Evolutionary conservation across 2,888 invertebrate genomes (phyloP).

Genomic region (Carterocephalus palaemon): DNA sequence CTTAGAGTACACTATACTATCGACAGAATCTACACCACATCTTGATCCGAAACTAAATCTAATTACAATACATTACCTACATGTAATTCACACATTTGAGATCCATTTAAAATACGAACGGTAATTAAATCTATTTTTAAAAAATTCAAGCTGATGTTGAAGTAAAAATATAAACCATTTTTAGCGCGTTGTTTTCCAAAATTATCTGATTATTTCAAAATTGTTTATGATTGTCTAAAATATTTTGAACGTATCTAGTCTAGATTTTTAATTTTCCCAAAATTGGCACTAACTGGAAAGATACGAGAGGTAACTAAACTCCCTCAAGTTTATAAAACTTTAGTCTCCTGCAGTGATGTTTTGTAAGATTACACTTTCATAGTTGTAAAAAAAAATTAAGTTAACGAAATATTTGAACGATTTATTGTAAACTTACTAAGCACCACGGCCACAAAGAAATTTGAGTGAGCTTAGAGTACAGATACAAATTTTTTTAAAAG

Average conservation of each 20-base stretch:
- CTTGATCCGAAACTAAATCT: constrained; percentile 36
- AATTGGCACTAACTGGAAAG: constrained; percentile 9
- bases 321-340: constrained; percentile 13
- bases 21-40: constrained; percentile 44
- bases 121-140: too few species aligned
- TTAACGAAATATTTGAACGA: too few species aligned
- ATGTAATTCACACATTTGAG: too few species aligned
- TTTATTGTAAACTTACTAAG: constrained; percentile 1
- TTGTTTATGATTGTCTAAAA: constrained; percentile 4
- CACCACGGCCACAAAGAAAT: constrained; percentile 7
- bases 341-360: not conserved
- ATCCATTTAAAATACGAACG: too few species aligned
- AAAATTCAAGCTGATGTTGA: too few species aligned
- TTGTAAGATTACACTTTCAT: constrained; percentile 1
- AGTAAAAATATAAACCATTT: constrained; percentile 10
- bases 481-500: constrained; percentile 11
- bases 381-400: not conserved
- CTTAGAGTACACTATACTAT: constrained; percentile 1
- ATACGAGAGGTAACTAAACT: not conserved
- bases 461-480: constrained; percentile 21
- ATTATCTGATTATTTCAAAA: not conserved
- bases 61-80: too few species aligned
- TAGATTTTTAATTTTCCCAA: constrained; percentile 7
- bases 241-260: too few species aligned
- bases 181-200: constrained; percentile 16